Evolutionary conservation across 2,888 invertebrate genomes (phyloP).

Genomic region (Vesta saturnalis): DNA sequence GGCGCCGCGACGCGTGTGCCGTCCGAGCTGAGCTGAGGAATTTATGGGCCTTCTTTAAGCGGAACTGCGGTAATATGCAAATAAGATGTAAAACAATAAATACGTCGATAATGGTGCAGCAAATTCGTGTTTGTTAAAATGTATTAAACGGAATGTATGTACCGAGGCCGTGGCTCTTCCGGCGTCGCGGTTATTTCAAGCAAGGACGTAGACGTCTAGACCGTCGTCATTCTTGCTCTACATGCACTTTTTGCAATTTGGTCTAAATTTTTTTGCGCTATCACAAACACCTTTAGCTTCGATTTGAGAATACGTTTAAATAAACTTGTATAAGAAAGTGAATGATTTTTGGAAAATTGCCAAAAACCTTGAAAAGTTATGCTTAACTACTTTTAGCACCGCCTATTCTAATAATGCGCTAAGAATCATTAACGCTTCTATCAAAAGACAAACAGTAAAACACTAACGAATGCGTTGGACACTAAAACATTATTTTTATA

Average conservation of each 20-base stretch:
- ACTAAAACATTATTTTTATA: too few relatives aligned
- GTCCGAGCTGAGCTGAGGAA: too few relatives aligned
- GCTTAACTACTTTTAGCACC: background rate
- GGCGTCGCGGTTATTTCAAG: constrained; percentile 59
- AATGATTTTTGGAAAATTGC: background rate
- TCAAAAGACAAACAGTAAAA: background rate
- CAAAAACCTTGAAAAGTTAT: constrained; percentile 1
- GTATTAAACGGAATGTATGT: constrained; percentile 46
- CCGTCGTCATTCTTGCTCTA: constrained; percentile 45
- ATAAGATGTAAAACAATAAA: constrained; percentile 12
- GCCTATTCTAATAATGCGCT: constrained; percentile 1
- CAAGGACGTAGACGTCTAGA: constrained; percentile 61
- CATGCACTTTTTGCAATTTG: constrained; percentile 34
- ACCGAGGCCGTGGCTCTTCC: constrained; percentile 57
- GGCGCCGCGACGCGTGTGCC: constrained; percentile 8
- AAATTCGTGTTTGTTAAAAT: constrained; percentile 16
- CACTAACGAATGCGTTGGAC: too few relatives aligned
- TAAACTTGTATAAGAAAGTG: background rate
- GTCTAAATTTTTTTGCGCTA: constrained; percentile 19
- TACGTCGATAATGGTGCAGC: constrained; percentile 12
- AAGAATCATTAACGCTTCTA: background rate
- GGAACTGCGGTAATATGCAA: constrained; percentile 29
- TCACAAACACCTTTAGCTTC: background rate
- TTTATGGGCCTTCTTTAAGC: too few relatives aligned
- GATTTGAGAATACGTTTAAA: background rate